These are phyloP conservation scores for Onychomys torridus DNA, from an alignment of 2,797 vertebrate species.

Conservation along the genomic window DNA sequence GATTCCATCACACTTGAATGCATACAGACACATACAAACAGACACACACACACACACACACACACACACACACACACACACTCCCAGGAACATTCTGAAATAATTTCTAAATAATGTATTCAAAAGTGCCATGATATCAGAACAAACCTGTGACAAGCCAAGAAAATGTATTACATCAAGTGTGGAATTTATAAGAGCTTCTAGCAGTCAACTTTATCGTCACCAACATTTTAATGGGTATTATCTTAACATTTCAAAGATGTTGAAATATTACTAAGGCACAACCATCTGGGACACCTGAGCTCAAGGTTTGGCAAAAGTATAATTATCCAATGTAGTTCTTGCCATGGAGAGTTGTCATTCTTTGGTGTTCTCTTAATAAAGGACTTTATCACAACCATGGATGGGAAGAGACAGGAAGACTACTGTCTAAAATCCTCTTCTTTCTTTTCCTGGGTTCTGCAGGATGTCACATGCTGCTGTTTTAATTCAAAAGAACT, in stretches of 20 bases:
- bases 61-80: not conserved
- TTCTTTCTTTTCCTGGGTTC: not conserved
- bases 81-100: not conserved
- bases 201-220: conserved; percentile 34
- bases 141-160: conserved; percentile 17
- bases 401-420: not conserved
- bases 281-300: not conserved
- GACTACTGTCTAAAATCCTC: not conserved
- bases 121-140: not conserved
- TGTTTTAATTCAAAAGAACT: not conserved
- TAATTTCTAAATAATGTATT: not conserved
- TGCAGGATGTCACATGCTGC: not conserved
- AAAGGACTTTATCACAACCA: not conserved
- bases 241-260: conserved; percentile 55
- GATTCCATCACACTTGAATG: not conserved
- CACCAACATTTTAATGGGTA: not conserved
- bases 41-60: not conserved
- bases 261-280: conserved; percentile 38
- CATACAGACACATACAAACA: not conserved
- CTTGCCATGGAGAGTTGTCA: not conserved
- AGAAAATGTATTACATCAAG: not conserved
- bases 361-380: not conserved
- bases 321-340: not conserved
- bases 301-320: conserved; percentile 52
- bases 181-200: not conserved